phyloP scores from a whole-genome alignment of 2,888 invertebrate species.

The Drosophila lutescens region DNA sequence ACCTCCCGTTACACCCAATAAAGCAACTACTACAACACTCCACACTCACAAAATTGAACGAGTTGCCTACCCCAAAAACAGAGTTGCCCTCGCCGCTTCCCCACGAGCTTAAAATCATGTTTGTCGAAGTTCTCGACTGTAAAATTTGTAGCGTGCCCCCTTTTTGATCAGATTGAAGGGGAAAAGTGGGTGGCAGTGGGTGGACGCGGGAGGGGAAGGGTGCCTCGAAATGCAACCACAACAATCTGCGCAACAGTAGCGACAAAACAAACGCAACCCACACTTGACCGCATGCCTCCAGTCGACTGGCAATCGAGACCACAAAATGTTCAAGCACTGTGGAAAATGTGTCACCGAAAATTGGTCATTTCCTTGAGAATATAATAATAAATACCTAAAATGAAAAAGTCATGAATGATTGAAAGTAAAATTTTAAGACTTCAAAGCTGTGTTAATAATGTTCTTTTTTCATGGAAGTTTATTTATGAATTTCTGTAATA shows the following conservation, averaged over 20 bases:
- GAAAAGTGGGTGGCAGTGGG: neutral
- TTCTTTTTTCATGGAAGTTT: no score
- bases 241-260: slow-evolving; percentile 54
- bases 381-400: neutral
- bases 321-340: slow-evolving; percentile 19
- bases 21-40: slow-evolving; percentile 24
- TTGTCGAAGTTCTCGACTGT: slow-evolving; percentile 41
- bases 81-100: slow-evolving; percentile 1
- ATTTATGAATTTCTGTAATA: no score
- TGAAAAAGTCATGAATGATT: no score
- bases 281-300: slow-evolving; percentile 57
- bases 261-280: slow-evolving; percentile 40
- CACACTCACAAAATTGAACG: slow-evolving; percentile 22
- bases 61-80: slow-evolving; percentile 7
- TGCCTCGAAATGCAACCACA: slow-evolving; percentile 39
- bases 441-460: no score
- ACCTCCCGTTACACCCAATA: slow-evolving; percentile 10
- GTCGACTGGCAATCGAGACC: slow-evolving; percentile 21
- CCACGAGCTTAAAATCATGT: slow-evolving; percentile 31
- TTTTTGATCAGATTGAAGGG: slow-evolving; percentile 27
- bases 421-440: no score
- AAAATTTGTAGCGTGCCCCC: slow-evolving; percentile 42
- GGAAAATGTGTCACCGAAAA: neutral
- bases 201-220: slow-evolving; percentile 7
- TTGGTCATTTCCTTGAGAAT: neutral